A percentile compares a stretch with the other conserved stretches of the same genome.
Evolutionary conservation across 2,797 vertebrate genomes (phyloP).

Genomic region (Enteromius unitaeniatus): DNA sequence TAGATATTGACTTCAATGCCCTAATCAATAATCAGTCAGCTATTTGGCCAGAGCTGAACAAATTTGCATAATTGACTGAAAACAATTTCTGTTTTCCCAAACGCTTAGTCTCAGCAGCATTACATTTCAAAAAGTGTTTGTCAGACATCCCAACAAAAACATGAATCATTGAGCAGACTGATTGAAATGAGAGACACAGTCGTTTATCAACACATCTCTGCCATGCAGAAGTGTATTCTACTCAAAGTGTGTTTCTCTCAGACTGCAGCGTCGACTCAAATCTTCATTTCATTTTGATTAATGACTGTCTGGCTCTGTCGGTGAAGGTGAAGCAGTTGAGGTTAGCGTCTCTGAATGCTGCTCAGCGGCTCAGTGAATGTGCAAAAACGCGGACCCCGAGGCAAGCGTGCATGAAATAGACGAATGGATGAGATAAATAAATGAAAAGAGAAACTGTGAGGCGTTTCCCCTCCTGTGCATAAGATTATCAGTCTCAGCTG

Average conservation of each 20-base stretch:
- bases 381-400: slow-evolving; percentile 10
- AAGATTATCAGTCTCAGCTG: slow-evolving; percentile 66
- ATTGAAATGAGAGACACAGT: slow-evolving; percentile 40
- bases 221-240: slow-evolving; percentile 25
- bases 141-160: slow-evolving; percentile 17
- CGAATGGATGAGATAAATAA: slow-evolving; percentile 62
- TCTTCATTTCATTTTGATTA: slow-evolving; percentile 50
- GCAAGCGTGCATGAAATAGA: slow-evolving; percentile 56
- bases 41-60: background rate
- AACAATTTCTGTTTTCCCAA: background rate
- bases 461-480: slow-evolving; percentile 59
- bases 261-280: slow-evolving; percentile 37
- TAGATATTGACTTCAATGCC: background rate
- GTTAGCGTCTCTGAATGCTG: slow-evolving; percentile 35
- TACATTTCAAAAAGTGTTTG: background rate
- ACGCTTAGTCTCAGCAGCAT: background rate
- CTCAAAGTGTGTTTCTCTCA: slow-evolving; percentile 25
- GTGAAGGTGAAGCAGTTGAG: slow-evolving; percentile 46
- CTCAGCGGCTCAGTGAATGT: slow-evolving; percentile 31
- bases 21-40: slow-evolving; percentile 14
- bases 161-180: slow-evolving; percentile 18
- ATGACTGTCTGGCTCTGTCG: slow-evolving; percentile 44
- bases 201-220: slow-evolving; percentile 28
- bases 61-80: slow-evolving; percentile 17
- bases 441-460: slow-evolving; percentile 54